Evolutionary conservation across 2,888 invertebrate genomes (phyloP), one percentile per base, ranked within the genome.

Genomic region (Dasypolia templi): DNA sequence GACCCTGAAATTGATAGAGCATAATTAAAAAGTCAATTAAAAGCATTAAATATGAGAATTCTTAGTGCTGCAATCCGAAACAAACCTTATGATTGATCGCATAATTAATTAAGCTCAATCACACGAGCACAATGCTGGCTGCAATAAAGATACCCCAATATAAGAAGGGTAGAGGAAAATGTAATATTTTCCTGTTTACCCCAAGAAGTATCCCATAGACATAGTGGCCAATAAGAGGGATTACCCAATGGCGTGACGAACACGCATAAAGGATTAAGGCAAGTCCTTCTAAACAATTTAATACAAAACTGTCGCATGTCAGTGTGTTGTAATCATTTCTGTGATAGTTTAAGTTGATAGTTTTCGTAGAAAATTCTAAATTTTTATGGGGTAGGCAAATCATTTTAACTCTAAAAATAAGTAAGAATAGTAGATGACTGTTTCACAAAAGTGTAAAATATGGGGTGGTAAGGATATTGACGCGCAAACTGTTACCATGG

Each of bases 161-260:
- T 75, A 76, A 72, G 75, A 67, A 77, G 73, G 65, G 61, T 72
- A 59, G 26, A 51, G 55, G 61, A 81, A 77, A 83, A 83, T 76
- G 71, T 62, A 61, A 64, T 72, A 75, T 61, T 85, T 84, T 84
- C 84, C 83, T 85, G 85, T 84, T 83, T 76, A 78, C 80, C 75
- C 73, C 58, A 49, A 46, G 39, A 63, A 29, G 39, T 49, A 49
- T 35, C 32, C 72, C 49, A 55, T 32, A 58, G 70, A 55, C 61
- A 65, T 69, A 46, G 56, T 72, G 56, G 53, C 65, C 78, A 76
- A 59, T 68, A 72, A 53, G 64, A 70, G 9, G 68, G 55, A 71
- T 72, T 46, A 59, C 55, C 17, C 32, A 70, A 76, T 32, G 72
- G 81, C 72, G 75, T 84, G 83, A 78, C 75, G 58, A 83, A 58